phyloP scores from a whole-genome alignment of 2,113 vertebrate genomes.

The Micromys minutus region DNA sequence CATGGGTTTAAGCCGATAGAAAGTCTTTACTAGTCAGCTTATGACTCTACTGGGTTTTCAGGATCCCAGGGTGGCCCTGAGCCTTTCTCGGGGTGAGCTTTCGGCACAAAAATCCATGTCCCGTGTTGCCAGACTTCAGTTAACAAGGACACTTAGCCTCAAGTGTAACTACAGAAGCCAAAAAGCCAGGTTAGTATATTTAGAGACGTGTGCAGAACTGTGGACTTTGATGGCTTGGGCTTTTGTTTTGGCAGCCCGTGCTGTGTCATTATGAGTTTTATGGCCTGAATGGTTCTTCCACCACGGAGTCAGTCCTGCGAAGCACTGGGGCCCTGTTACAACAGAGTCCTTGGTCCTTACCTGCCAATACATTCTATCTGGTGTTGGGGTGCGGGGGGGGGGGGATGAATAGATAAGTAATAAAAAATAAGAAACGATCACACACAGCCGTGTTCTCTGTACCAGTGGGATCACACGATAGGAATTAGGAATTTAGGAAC shows the following conservation, averaged over 20 bases:
- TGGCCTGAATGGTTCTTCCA: too few relatives aligned
- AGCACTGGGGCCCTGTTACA: too few relatives aligned
- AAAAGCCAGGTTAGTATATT: background rate
- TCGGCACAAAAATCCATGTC: background rate
- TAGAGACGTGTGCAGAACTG: background rate
- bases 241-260: background rate
- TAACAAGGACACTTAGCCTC: background rate
- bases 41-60: too few relatives aligned
- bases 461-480: background rate
- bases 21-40: background rate
- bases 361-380: background rate
- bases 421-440: background rate
- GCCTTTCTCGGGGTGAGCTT: background rate
- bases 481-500: conserved; percentile 25
- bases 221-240: background rate
- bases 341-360: background rate
- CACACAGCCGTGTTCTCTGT: background rate
- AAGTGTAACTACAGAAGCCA: background rate
- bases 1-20: background rate
- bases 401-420: background rate
- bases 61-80: background rate
- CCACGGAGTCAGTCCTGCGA: background rate
- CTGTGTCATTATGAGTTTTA: background rate
- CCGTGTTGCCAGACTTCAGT: background rate
- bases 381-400: too few relatives aligned